Conservation (phyloP, 2,888 invertebrate genomes). For the Cheilosia variabilis region DNA sequence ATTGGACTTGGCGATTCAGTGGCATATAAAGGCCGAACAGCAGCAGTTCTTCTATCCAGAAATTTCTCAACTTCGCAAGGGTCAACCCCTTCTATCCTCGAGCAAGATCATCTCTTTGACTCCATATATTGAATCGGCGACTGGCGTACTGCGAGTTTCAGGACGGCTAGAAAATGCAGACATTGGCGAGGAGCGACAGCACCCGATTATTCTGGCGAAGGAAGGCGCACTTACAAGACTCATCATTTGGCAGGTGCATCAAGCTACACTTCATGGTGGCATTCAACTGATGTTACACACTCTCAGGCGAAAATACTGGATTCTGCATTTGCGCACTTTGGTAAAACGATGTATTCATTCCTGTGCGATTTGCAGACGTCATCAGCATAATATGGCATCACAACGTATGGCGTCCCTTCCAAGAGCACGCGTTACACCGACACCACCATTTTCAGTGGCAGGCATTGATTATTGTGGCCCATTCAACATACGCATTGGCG, state of each 20-base stretch:
- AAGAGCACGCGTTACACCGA: no score
- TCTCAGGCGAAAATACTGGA: no score
- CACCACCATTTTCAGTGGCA: no score
- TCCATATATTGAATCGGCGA: slow-evolving; percentile 2
- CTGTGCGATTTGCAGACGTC: no score
- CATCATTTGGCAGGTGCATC: no score
- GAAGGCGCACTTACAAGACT: slow-evolving; percentile 11
- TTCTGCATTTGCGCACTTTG: no score
- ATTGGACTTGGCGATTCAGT: not conserved
- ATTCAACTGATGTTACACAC: no score
- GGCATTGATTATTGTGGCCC: not conserved
- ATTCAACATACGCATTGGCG: slow-evolving; percentile 28
- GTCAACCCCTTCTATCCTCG: not conserved
- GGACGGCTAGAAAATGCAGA: not conserved
- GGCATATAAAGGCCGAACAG: slow-evolving; percentile 9
- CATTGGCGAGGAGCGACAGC: not conserved
- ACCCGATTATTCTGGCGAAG: not conserved
- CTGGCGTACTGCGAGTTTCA: not conserved
- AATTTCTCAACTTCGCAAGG: not conserved
- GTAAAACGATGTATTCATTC: no score
- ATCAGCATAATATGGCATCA: no score
- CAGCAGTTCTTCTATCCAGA: not conserved
- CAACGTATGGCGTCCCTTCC: no score
- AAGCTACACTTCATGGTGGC: no score
- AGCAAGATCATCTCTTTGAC: not conserved